Base-by-base conservation (phyloP, 2,888 invertebrate genomes). In the Girardia tigrina region DNA sequence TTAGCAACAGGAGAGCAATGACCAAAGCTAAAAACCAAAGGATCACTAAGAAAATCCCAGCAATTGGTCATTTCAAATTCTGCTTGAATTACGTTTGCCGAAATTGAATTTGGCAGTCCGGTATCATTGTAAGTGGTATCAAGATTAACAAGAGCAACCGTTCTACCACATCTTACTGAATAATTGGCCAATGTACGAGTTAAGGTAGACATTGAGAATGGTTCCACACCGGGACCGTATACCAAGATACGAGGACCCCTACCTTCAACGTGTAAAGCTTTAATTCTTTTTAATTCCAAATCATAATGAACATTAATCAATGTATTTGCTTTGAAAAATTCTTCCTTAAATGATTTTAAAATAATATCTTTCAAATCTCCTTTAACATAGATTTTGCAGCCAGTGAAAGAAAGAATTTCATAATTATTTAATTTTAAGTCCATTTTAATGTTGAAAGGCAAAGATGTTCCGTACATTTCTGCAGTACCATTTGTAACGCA, bases 1-100 rank as follows among this genome's bases (percentile, higher is more conserved):
- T 56, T 56, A 56, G 56, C 56, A 56, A 56, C 56, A 8, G 56
- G 56, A 20, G 56, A 56, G 23, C 56, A 56, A n/a, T 56, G 56
- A 8, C 56, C 56, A 16, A 56, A 56, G 23, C 23, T 56, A n/a
- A 56, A 56, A 4, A 56, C 56, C 23, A 56, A n/a, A 20, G 56
- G 56, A 8, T 56, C 56, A 16, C n/a, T 56, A 23, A 12, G 23
- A n/a, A 16, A 16, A 56, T 56, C 56, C 56, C 56, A 56, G 2
- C 56, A 4, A 8, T n/a, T n/a, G 23, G n/a, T n/a, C 4, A 56
- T 12, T 20, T 56, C 56, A 23, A 56, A 56, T 56, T 56, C 56
- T 20, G n/a, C n/a, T 4, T 56, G 56, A 56, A 56, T 56, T 20
- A 56, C 56, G 23, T 56, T 56, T 2, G 23, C 56, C 4, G 56